phyloP scores from a whole-genome alignment of 2,113 vertebrate species.

The Stomatorhinus ivindoensis region DNA sequence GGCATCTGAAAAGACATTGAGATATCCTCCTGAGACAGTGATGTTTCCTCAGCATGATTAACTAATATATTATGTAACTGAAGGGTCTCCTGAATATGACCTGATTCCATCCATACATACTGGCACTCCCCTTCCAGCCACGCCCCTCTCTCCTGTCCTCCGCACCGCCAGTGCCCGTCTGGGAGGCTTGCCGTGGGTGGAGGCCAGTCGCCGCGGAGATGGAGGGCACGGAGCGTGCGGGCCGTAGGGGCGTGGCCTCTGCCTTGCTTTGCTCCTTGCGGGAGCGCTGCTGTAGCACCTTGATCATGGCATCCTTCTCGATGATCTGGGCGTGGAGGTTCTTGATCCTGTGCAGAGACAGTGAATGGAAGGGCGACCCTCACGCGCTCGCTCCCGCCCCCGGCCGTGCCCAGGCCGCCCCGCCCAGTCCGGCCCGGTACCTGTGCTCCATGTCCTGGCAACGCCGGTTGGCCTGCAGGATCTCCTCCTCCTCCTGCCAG shows the following conservation, averaged over 20 bases:
- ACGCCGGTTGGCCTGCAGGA: constrained; percentile 59
- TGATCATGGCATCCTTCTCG: constrained; percentile 84
- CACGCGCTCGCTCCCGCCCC: neutral
- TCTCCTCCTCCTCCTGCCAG: constrained; percentile 74
- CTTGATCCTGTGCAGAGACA: constrained; percentile 60
- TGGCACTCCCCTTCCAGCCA: constrained; percentile 66
- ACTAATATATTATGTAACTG: neutral
- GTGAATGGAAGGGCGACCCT: neutral
- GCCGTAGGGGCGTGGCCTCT: constrained; percentile 57
- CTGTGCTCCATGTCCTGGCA: constrained; percentile 83
- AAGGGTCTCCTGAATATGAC: neutral
- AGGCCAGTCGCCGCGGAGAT: constrained; percentile 50
- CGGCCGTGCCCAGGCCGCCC: neutral
- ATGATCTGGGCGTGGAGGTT: constrained; percentile 82
- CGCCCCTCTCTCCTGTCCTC: constrained; percentile 71
- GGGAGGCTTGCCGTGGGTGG: constrained; percentile 69
- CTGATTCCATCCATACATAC: constrained; percentile 46
- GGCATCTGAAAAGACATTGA: constrained; percentile 43
- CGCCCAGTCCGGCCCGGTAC: constrained; percentile 26
- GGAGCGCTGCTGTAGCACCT: constrained; percentile 76
- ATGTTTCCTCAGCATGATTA: neutral
- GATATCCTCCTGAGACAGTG: neutral
- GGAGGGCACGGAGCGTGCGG: constrained; percentile 65
- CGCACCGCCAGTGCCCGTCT: constrained; percentile 57
- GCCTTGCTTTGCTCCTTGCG: constrained; percentile 63